Percentiles rank a stretch among this genome's conserved stretches.
phyloP scores from a whole-genome alignment of 2,113 vertebrate species.

The Upupa epops region DNA sequence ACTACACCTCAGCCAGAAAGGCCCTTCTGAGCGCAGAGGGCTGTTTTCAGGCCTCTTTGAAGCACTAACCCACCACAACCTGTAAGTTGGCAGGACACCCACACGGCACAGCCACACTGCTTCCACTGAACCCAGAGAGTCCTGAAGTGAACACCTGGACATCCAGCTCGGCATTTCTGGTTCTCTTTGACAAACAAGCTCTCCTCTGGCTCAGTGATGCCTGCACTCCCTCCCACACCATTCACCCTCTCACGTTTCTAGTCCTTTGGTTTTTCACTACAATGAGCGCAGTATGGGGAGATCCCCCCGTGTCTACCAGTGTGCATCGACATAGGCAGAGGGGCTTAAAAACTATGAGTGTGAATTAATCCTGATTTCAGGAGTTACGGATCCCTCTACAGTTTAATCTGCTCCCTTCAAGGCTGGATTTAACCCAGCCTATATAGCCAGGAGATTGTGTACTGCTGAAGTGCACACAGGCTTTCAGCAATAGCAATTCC shows the following conservation, averaged over 20 bases:
- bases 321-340: neutral
- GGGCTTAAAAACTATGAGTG: too few relatives aligned
- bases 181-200: neutral
- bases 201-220: neutral
- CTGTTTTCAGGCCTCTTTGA: neutral
- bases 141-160: neutral
- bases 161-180: neutral
- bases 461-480: neutral
- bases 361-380: neutral
- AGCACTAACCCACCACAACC: too few relatives aligned
- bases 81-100: conserved; percentile 29
- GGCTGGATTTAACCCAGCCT: neutral
- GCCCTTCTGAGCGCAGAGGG: neutral
- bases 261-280: neutral
- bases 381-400: neutral
- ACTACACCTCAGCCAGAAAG: neutral
- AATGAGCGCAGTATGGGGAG: neutral
- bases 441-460: fast-evolving
- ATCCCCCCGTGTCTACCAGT: neutral
- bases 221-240: neutral
- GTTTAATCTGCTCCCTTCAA: neutral
- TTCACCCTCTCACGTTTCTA: neutral
- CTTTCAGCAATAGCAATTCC: neutral
- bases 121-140: neutral
- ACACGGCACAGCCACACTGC: neutral